Base-by-base conservation (phyloP, 2,888 invertebrate genomes). In the Calephelis perditalis region DNA sequence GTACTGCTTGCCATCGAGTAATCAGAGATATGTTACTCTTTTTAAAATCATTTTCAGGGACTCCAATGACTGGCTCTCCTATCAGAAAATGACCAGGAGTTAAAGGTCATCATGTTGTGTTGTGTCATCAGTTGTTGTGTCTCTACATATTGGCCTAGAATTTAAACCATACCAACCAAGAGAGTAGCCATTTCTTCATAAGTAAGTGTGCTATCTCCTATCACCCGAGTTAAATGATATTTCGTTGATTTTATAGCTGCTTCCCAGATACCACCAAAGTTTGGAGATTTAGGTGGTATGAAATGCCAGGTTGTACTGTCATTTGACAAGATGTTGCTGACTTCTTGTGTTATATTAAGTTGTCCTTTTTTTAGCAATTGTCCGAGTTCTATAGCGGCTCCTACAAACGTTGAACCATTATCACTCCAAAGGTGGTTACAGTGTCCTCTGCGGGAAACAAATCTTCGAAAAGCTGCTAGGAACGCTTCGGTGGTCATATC, bases 331-430 rank as follows among this genome's bases (percentile, higher is more conserved):
- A 45, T 45, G 11, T 45, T 10, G 11, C 45, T 45, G 10, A 45
- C 8, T 45, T 45, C 45, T n/a, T 10, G 45, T 45, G 45, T 45
- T 45, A 45, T 45, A 10, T 10, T 45, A 9, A 9, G 5, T 10
- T 45, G 10, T 5, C 45, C 11, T 5, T 45, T 45, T 45, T 45
- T 10, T 10, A 60, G 59, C 49, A 62, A 43, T 2, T 36, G 9
- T 3, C 35, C 26, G 8, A 67, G 46, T 45, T 65, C 63, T 9
- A 57, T 52, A 10, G 49, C 5, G 9, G 65, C 67, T 3, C 65
- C 66, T 36, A 66, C 47, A 59, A 67, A 68, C 43, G 61, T 68
- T 7, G 62, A 64, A 43, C 65, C 65, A 15, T 65, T 62, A 26
- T 68, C 65, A 40, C 64, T 68, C 44, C 45, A 45, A 5, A 68